Conservation (phyloP, 53 echinoderm and acorn worm species). For the Actinopyga echinites region DNA sequence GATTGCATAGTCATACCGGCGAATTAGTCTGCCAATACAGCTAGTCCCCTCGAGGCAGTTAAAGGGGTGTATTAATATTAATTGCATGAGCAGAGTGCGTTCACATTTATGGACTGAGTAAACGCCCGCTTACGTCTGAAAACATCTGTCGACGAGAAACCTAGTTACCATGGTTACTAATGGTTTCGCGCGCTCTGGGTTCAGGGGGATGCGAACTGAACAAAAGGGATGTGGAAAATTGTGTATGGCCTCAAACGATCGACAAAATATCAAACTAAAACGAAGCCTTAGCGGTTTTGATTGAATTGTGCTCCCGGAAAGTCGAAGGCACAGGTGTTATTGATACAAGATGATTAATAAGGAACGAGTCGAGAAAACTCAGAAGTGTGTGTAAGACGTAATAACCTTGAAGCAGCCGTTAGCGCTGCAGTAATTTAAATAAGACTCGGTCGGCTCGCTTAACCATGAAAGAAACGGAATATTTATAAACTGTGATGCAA, state of each 20-base stretch:
- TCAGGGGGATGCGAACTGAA: slow-evolving; percentile 15
- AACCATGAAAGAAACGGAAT: no score
- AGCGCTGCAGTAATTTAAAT: no score
- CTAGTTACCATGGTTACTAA: slow-evolving; percentile 82
- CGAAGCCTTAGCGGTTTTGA: neutral
- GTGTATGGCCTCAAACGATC: no score
- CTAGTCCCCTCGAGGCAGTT: slow-evolving; percentile 35
- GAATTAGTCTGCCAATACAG: slow-evolving; percentile 25
- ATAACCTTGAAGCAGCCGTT: no score
- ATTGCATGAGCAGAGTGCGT: slow-evolving; percentile 36
- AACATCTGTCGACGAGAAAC: slow-evolving; percentile 73
- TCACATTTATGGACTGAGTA: slow-evolving; percentile 36
- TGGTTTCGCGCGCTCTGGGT: slow-evolving; percentile 60
- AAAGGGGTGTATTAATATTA: slow-evolving; percentile 43
- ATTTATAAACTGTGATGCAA: no score
- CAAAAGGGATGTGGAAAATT: slow-evolving; percentile 5
- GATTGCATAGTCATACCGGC: slow-evolving; percentile 17
- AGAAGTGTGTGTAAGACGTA: no score
- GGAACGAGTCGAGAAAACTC: neutral
- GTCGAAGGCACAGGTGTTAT: slow-evolving; percentile 15
- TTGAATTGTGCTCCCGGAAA: slow-evolving; percentile 20
- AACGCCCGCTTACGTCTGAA: slow-evolving; percentile 50
- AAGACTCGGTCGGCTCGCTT: no score
- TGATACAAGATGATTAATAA: neutral
- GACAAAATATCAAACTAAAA: neutral